These are phyloP conservation scores for Sphecodes monilicornis DNA, from an alignment of 2,888 invertebrate species.

Conservation along the genomic window DNA sequence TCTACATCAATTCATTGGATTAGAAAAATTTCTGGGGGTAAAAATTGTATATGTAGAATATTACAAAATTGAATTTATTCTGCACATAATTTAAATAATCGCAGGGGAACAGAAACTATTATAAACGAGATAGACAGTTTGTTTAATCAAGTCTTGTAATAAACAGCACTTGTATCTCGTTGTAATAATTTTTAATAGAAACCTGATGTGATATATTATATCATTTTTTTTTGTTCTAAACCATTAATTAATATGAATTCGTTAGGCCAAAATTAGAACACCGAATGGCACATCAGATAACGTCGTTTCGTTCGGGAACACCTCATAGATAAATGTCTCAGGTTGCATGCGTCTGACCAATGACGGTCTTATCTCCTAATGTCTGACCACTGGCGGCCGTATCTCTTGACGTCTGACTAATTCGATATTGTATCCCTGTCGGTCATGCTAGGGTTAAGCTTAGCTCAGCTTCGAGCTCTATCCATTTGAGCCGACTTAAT, in stretches of 20 bases:
- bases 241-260: neutral
- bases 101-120: too few species aligned
- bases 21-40: too few species aligned
- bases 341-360: constrained; percentile 11
- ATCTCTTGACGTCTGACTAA: constrained; percentile 23
- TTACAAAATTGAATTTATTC: neutral
- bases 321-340: neutral
- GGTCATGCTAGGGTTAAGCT: neutral
- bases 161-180: neutral
- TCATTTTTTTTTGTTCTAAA: neutral
- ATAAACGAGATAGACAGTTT: neutral
- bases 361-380: constrained; percentile 1
- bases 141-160: neutral
- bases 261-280: neutral
- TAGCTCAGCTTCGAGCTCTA: neutral
- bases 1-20: too few species aligned
- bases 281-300: neutral
- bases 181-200: neutral
- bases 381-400: constrained; percentile 4
- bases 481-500: neutral
- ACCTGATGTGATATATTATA: too few species aligned
- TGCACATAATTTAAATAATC: too few species aligned
- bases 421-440: constrained; percentile 17
- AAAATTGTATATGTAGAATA: neutral
- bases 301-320: neutral